A percentile compares a stretch with the other conserved stretches of the same genome.
Evolutionary conservation across 2,113 vertebrate species (phyloP).

Genomic region (Ochotona curzoniae): DNA sequence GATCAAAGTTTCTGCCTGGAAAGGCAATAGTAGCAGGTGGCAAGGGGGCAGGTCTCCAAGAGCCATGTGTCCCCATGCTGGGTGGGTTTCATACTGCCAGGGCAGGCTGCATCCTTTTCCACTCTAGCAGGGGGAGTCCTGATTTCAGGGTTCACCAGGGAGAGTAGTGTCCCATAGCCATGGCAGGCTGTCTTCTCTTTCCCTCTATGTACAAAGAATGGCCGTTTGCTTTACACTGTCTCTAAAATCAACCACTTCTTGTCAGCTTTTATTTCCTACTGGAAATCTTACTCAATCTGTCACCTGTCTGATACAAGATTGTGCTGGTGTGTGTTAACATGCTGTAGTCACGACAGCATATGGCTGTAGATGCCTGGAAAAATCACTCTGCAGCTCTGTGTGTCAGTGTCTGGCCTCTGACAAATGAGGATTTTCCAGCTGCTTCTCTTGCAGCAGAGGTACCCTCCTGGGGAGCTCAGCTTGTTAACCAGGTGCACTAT

Average conservation of each 20-base stretch:
- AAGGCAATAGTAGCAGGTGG: not conserved
- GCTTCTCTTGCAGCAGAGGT: not conserved
- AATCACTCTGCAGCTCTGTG: not conserved
- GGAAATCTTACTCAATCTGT: not conserved
- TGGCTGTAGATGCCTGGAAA: not conserved
- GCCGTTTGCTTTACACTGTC: not conserved
- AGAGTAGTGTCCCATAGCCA: not conserved
- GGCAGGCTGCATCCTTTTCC: not conserved
- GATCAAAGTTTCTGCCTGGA: not conserved
- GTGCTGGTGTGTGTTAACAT: not conserved
- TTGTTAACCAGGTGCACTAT: not conserved
- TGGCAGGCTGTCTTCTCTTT: not conserved
- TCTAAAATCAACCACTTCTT: not conserved
- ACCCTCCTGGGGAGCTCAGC: not conserved
- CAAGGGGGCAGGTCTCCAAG: not conserved
- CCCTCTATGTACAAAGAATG: not conserved
- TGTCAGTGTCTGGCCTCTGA: not conserved
- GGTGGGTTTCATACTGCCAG: not conserved
- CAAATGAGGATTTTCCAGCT: not conserved
- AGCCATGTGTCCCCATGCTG: accelerated
- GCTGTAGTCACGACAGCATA: not conserved
- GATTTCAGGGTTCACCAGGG: not conserved
- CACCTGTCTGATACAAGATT: not conserved
- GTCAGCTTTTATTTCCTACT: not conserved
- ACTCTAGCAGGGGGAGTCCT: too few relatives aligned